These are phyloP conservation scores for Lacerta agilis DNA, from an alignment of 2,797 vertebrate genomes.

Conservation along the genomic window DNA sequence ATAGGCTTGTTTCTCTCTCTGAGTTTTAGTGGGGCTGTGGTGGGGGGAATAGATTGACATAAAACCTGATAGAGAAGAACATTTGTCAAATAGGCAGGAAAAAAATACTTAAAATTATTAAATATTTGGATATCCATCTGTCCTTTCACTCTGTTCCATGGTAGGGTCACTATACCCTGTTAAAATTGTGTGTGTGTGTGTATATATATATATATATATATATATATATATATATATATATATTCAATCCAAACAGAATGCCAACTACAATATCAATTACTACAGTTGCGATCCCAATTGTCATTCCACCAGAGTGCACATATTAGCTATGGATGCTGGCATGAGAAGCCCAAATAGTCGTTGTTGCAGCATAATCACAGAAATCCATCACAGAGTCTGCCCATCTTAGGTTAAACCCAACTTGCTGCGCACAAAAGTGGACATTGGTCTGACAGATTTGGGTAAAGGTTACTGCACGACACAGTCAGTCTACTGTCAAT, in stretches of 20 bases:
- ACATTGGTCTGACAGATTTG: constrained; percentile 20
- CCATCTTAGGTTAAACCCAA: not conserved
- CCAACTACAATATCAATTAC: constrained; percentile 14
- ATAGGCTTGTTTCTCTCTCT: not conserved
- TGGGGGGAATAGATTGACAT: not conserved
- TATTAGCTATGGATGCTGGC: not conserved
- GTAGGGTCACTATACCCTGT: not conserved
- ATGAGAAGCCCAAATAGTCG: not conserved
- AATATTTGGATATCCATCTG: not conserved
- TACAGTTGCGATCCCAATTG: rapidly evolving
- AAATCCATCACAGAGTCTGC: constrained; percentile 17
- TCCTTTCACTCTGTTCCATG: not conserved
- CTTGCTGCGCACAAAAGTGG: not conserved
- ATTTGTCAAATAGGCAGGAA: not conserved
- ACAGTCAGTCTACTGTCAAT: not conserved
- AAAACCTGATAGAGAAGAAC: not conserved
- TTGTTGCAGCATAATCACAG: not conserved
- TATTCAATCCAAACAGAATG: not conserved
- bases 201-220: not conserved
- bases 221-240: not conserved
- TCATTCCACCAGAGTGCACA: rapidly evolving
- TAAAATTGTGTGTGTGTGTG: not conserved
- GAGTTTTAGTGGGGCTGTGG: not conserved
- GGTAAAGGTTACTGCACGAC: not conserved
- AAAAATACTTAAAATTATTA: not conserved